Conservation (phyloP, 2,888 invertebrate genomes). For the Drosophila ochracea region DNA sequence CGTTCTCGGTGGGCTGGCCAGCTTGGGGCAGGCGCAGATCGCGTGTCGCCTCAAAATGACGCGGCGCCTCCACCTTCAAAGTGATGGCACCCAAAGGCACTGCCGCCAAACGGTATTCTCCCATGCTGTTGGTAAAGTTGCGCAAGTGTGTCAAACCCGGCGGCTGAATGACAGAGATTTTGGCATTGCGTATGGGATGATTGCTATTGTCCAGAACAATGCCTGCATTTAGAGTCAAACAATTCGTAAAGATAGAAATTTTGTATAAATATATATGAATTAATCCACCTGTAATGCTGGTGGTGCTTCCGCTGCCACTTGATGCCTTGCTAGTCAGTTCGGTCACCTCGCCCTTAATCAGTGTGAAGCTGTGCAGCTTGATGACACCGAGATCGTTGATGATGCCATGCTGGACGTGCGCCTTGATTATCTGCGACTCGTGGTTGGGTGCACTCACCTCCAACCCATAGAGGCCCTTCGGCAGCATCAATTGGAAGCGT, state of each 20-base stretch:
- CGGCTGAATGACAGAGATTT: slow-evolving; percentile 86
- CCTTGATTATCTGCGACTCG: slow-evolving; percentile 85
- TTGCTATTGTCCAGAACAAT: slow-evolving; percentile 87
- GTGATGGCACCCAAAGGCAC: slow-evolving; percentile 85
- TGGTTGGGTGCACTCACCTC: slow-evolving; percentile 88
- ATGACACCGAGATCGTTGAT: slow-evolving; percentile 74
- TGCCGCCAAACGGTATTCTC: slow-evolving; percentile 75
- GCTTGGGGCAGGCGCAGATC: slow-evolving; percentile 81
- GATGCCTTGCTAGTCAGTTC: slow-evolving; percentile 58
- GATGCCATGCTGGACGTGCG: slow-evolving; percentile 74
- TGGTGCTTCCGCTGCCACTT: slow-evolving; percentile 19
- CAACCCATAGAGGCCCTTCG: slow-evolving; percentile 89
- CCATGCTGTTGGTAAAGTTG: slow-evolving; percentile 81
- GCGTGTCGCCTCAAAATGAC: slow-evolving; percentile 86
- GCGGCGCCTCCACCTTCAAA: slow-evolving; percentile 87
- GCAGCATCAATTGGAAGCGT: slow-evolving; percentile 90
- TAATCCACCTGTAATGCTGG: slow-evolving; percentile 50
- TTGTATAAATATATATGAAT: background rate
- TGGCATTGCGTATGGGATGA: slow-evolving; percentile 87
- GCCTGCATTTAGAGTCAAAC: slow-evolving; percentile 83
- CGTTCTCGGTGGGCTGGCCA: slow-evolving; percentile 86
- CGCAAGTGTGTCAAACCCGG: slow-evolving; percentile 79
- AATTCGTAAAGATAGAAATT: background rate
- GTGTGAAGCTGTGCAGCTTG: slow-evolving; percentile 55
- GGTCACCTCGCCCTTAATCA: slow-evolving; percentile 69